Evolutionary conservation across 1,140 invertebrate genomes (phyloP), one percentile per base, ranked within the genome.

Genomic region (Helicoverpa armigera): DNA sequence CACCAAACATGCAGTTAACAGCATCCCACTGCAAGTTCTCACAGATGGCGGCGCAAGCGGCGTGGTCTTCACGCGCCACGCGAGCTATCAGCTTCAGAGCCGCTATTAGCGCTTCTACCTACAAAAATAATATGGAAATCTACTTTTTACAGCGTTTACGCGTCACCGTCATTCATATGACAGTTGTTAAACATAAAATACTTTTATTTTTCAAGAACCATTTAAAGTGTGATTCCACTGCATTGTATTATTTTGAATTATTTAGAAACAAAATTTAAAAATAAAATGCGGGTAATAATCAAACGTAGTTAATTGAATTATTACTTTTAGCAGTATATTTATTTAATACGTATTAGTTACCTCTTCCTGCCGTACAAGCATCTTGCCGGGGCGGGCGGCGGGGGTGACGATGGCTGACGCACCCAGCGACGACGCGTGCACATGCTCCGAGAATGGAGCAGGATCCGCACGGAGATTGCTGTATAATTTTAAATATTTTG

Each of bases 21-120:
- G 98, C 97, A 67, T 97, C 96, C 98, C 98, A 99, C 81, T 97
- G 97, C 63, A 97, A 96, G 91, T 98, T 98, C 87, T 99, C 98
- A 86, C 97, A 98, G 23, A 99, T 95, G 43, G 97, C 96, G 50
- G 97, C 95, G 73, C 98, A 95, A 0, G 98, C 98, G 80, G 97
- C 96, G 83, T 97, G 97, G 94, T 98, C 98, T 88, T 98, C 94
- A 3, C 96, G 96, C 2, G 98, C 97, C 14, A 99, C 97, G 4
- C 96, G 96, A 82, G 96, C 96, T 9, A 98, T 97, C 0, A 99
- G 95, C 65, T 96, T 95, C 48, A 99, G 91, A 0, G 99, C 98
- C 4, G 97, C 96, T 83, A 97, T 96, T 54, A 99, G 95, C 1
- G 98, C 98, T 87, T 98, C 97, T n/a, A 98, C 96, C 96, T 99